Evolutionary conservation across 2,797 vertebrate genomes (phyloP).

Genomic region (Phrynocephalus forsythii): DNA sequence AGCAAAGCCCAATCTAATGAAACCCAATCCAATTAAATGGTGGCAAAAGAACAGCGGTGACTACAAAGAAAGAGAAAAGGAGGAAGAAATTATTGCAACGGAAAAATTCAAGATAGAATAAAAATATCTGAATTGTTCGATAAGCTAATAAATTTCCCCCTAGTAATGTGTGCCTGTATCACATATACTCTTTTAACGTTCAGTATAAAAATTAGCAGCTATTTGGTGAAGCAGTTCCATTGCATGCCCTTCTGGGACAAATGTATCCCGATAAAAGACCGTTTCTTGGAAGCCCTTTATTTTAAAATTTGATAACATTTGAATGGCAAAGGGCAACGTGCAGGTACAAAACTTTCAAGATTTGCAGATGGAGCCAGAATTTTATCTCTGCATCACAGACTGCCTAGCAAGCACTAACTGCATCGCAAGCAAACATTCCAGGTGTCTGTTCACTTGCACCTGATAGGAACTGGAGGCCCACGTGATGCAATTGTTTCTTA

Average conservation of each 20-base stretch:
- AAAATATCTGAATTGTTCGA: background rate
- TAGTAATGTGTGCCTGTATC: background rate
- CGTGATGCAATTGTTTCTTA: background rate
- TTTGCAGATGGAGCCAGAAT: background rate
- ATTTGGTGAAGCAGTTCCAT: background rate
- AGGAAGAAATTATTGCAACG: background rate
- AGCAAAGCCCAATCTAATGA: background rate
- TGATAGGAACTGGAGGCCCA: background rate
- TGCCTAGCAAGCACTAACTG: background rate
- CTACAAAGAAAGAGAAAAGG: too few species aligned
- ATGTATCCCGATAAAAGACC: background rate
- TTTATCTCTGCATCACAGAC: background rate
- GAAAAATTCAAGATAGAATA: background rate
- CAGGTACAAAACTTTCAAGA: background rate
- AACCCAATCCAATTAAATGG: background rate
- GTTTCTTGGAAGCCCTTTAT: too few species aligned
- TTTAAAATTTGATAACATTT: background rate
- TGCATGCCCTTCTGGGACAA: background rate
- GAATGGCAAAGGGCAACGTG: background rate
- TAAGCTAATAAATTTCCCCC: background rate
- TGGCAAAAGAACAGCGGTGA: background rate
- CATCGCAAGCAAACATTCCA: fast-evolving
- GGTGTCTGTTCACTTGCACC: fast-evolving
- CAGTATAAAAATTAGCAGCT: background rate
- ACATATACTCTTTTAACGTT: background rate